Base-by-base conservation (phyloP, 2,113 vertebrate species). In the Mastomys coucha region DNA sequence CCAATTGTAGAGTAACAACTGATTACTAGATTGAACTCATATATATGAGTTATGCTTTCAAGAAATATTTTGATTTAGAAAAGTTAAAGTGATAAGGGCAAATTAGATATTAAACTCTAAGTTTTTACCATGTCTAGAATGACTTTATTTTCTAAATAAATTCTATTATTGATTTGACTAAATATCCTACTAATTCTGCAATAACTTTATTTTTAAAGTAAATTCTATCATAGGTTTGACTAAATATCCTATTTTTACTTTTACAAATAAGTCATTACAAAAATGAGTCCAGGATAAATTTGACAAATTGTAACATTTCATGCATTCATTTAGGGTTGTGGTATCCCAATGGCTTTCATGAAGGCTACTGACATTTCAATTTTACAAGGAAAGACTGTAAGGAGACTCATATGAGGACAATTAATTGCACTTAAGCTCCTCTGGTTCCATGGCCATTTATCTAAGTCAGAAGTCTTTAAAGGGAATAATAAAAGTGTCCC, bases 101-200 rank as follows among this genome's bases (percentile, higher is more conserved):
- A 76, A 60, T 36, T 49, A 10, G 9, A 95, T 88, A 81, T 77
- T 88, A 96, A 96, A 73, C 6, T 94, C 28, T 82, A 63, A 42
- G 24, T 19, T 65, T 28, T 81, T 93, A 73, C 1, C 82, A 53
- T 39, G 49, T 72, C 7, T 80, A 26, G 24, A 75, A 67, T 88
- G 49, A 42, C 39, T n/a, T 65, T 39, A 5, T 90, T 96, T 92
- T 70, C 10, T 76, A 65, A 65, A 65, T 65, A 28, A 65, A 65
- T 12, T 12, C 63, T 65, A 65, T 11, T 65, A 12, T 65, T 28
- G 22, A 58, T 58, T 89, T 53, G 45, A 45, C 45, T 45, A 45
- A 45, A 45, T 45, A 45, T 45, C 45, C 45, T 45, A 45, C 1
- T 82, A 53, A 49, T 53, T 72, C 10, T 80, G 33, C 19, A 75